Conservation (phyloP, 2,797 vertebrate species). For the Parotocinclus haroldoi region DNA sequence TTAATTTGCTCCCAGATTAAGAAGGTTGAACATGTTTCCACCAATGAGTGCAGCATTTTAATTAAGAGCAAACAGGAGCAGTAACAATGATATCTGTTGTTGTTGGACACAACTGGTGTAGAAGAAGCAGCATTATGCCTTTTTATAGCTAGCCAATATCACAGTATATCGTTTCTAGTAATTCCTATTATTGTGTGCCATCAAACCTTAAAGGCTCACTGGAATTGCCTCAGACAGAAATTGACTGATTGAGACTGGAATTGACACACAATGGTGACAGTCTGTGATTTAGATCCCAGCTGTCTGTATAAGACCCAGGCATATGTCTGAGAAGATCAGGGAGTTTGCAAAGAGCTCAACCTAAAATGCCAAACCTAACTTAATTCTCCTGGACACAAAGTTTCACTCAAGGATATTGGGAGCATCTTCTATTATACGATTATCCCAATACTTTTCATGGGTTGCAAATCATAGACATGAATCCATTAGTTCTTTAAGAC, state of each 20-base stretch:
- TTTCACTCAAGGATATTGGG: background rate
- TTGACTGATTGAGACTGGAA: conserved; percentile 23
- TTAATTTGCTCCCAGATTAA: background rate
- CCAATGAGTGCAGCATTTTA: background rate
- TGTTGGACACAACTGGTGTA: too few relatives aligned
- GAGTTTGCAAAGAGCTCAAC: conserved; percentile 2
- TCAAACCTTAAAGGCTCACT: background rate
- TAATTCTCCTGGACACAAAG: conserved; percentile 45
- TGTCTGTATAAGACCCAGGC: background rate
- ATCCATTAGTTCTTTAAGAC: conserved; percentile 25
- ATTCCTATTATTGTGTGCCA: too few relatives aligned
- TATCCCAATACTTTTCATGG: conserved; percentile 23
- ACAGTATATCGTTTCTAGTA: background rate
- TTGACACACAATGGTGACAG: conserved; percentile 1
- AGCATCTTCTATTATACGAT: conserved; percentile 33
- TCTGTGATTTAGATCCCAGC: conserved; percentile 25
- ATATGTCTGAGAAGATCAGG: too few relatives aligned
- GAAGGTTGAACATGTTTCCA: background rate
- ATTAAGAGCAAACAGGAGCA: background rate
- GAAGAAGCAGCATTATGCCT: too few relatives aligned
- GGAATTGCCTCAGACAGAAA: conserved; percentile 6
- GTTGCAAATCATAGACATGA: conserved; percentile 16
- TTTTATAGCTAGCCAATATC: background rate
- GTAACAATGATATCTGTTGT: background rate
- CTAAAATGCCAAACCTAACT: conserved; percentile 41